These are phyloP conservation scores for Ammodytes dubius DNA, from an alignment of 2,113 vertebrate genomes.

Conservation along the genomic window DNA sequence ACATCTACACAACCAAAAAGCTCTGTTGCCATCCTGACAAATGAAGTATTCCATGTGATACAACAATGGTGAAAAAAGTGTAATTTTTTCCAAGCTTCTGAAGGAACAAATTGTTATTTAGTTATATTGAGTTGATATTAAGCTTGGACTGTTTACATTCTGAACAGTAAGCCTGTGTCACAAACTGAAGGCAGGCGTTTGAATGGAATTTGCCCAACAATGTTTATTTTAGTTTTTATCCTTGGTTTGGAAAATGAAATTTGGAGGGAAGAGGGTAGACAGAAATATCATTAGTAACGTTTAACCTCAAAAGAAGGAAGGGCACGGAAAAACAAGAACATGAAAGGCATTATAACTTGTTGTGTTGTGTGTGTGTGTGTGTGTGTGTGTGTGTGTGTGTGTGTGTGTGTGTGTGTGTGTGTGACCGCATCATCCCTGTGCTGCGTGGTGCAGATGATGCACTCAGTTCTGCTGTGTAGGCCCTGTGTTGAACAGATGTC, in stretches of 20 bases:
- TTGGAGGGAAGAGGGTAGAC: background rate
- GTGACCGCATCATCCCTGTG: slow-evolving; percentile 40
- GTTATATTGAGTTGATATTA: background rate
- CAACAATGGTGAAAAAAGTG: no score
- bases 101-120: no score
- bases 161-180: background rate
- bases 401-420: slow-evolving; percentile 28
- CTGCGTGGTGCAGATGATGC: slow-evolving; percentile 61
- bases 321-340: background rate
- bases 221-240: background rate
- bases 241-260: background rate
- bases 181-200: background rate
- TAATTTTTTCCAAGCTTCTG: no score
- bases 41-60: background rate
- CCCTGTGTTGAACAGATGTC: slow-evolving; percentile 82
- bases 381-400: slow-evolving; percentile 6
- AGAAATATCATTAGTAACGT: background rate
- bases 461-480: slow-evolving; percentile 65
- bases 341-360: background rate
- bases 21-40: slow-evolving; percentile 1
- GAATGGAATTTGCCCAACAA: background rate
- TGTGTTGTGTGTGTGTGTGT: background rate
- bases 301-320: background rate
- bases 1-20: background rate
- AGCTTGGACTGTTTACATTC: background rate